A percentile compares a stretch with the other conserved stretches of the same genome.
phyloP scores from a whole-genome alignment of 1,140 invertebrate species.

The Drosophila persimilis region DNA sequence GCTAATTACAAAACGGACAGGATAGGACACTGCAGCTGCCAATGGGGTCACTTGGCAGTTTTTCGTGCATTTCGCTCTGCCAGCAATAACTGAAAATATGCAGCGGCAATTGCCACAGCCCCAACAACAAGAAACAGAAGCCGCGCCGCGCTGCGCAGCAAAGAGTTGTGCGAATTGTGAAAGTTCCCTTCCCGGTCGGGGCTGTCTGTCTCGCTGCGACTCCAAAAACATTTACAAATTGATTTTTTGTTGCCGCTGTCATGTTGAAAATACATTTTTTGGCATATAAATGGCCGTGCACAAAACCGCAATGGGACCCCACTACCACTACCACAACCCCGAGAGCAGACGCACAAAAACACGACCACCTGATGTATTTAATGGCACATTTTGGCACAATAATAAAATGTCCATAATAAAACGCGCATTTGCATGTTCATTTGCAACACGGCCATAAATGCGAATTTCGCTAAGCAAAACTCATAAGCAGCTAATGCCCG shows the following conservation, averaged over 20 bases:
- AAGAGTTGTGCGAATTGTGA: conserved; percentile 20
- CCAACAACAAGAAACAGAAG: conserved; percentile 8
- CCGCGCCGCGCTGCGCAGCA: conserved; percentile 6
- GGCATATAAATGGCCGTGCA: conserved; percentile 49
- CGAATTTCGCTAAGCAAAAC: conserved; percentile 21
- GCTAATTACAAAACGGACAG: conserved; percentile 75
- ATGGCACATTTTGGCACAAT: conserved; percentile 66
- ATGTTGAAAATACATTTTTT: conserved; percentile 37
- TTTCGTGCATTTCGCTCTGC: conserved; percentile 21
- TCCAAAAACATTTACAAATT: conserved; percentile 80
- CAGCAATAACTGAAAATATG: conserved; percentile 48
- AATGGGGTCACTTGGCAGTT: conserved; percentile 71
- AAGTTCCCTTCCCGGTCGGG: conserved; percentile 38
- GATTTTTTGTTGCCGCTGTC: conserved; percentile 64
- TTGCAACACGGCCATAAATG: conserved; percentile 35
- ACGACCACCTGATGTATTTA: conserved; percentile 60
- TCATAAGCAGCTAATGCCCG: conserved; percentile 3
- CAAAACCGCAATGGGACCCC: conserved; percentile 57
- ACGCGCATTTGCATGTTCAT: conserved; percentile 71
- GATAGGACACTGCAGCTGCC: conserved; percentile 62
- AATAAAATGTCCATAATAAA: conserved; percentile 76
- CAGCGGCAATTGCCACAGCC: conserved; percentile 34
- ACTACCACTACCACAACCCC: background rate
- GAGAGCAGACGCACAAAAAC: conserved; percentile 11
- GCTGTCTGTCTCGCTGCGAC: conserved; percentile 14